Evolutionary conservation across 1,140 invertebrate genomes (phyloP).

Genomic region (Plectrocnemia conspersa): DNA sequence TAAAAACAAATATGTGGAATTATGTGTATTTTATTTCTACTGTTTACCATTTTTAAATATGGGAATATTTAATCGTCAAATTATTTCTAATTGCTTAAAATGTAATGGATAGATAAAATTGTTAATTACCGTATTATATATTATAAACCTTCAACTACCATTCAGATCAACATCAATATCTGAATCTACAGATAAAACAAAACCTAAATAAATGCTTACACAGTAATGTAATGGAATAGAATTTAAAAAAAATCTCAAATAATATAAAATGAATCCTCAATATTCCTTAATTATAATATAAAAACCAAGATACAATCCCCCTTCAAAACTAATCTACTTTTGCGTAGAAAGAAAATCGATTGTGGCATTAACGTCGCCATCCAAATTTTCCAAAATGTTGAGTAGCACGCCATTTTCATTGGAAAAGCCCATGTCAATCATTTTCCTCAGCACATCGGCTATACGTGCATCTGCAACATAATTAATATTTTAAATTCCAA

Average conservation of each 20-base stretch:
- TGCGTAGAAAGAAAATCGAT: constrained; percentile 57
- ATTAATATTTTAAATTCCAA: constrained; percentile 10
- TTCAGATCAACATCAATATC: not conserved
- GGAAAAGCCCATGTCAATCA: constrained; percentile 79
- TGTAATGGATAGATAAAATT: not conserved
- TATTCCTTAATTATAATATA: not conserved
- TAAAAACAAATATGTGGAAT: too few species aligned
- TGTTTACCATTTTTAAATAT: not conserved
- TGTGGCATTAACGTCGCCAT: constrained; percentile 67
- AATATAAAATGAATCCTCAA: not conserved
- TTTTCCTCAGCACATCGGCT: constrained; percentile 57
- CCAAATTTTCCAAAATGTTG: constrained; percentile 50
- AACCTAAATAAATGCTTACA: not conserved
- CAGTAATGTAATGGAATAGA: not conserved
- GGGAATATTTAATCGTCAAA: not conserved
- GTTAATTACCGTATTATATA: not conserved
- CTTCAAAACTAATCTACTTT: not conserved
- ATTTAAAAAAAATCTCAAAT: not conserved
- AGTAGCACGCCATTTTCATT: constrained; percentile 62
- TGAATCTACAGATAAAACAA: not conserved
- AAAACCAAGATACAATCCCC: not conserved
- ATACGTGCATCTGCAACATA: constrained; percentile 56
- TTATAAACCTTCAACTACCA: not conserved
- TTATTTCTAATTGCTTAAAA: not conserved
- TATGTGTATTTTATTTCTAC: too few species aligned